Evolutionary conservation across 2,888 invertebrate species (phyloP).

Genomic region (Rhamphomyia laevipes): DNA sequence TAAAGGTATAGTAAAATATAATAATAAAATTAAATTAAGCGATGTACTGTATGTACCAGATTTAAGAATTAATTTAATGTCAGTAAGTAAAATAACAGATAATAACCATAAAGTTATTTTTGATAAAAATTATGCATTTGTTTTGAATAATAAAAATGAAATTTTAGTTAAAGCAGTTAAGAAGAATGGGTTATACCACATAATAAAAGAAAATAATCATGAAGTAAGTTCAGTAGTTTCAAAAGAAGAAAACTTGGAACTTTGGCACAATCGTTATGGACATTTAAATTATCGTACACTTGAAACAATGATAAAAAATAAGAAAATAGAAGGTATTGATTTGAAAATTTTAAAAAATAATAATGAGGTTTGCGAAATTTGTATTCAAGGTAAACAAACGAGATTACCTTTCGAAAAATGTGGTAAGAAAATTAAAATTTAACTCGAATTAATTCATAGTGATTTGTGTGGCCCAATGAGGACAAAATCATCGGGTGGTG

Average conservation of each 20-base stretch:
- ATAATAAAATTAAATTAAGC: not conserved
- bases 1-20: not conserved
- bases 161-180: not conserved
- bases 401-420: not conserved
- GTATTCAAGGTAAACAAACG: not conserved
- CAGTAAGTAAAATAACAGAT: conserved; percentile 4
- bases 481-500: not conserved
- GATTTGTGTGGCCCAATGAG: not conserved
- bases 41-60: conserved; percentile 4
- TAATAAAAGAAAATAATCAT: not conserved
- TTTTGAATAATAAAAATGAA: not conserved
- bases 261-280: conserved; percentile 3
- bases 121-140: not conserved
- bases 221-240: not conserved
- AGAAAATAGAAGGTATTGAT: not conserved
- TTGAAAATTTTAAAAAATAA: not conserved
- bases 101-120: conserved; percentile 1
- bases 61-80: conserved; percentile 3
- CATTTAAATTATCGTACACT: no score
- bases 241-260: not conserved
- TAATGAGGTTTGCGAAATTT: not conserved
- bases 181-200: not conserved
- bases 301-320: no score
- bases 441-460: not conserved
- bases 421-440: not conserved